Base-by-base conservation (phyloP, 2,888 invertebrate species). In the Halictus quadricinctus region DNA sequence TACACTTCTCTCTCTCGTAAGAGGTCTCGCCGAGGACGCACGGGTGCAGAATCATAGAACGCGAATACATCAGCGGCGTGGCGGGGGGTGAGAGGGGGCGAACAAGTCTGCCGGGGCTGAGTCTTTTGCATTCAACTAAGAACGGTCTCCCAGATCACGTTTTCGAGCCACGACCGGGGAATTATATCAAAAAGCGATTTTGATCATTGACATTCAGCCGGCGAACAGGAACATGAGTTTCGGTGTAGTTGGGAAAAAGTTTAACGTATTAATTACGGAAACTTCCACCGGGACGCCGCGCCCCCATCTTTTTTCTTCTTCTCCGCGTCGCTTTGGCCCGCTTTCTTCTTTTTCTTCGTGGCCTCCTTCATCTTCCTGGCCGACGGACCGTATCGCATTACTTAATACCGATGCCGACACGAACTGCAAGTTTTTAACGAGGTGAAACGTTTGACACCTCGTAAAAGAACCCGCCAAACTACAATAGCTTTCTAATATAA, bases 211-310 rank as follows among this genome's bases (percentile, higher is more conserved):
- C 88, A 90, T 90, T 90, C 90, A 90, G 79, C 80, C 70, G 80
- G 81, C 83, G 85, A 83, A 78, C 73, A 72, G 69, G 77, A 84
- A 73, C 88, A 75, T 83, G 88, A 86, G 82, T 88, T 84, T 87
- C 89, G 84, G 80, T 81, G 83, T 79, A 73, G 76, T 79, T 78
- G 81, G 50, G 83, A 78, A 85, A 86, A 90, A 90, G 88, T 90
- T 90, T 90, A 88, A 90, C 90, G 90, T 89, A 90, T 90, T 90
- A 90, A 90, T 90, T 90, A 90, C 90, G 88, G 83, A 88, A 90
- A 90, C 79, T 90, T 90, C 78, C 58, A 78, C 76, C 66, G 66
- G 66, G 66, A 69, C 66, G 66, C 36, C 36, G 41, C 76, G 36
- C 36, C 36, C 36, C 85, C 64, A 36, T 43, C 80, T 83, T 77